Base-by-base conservation (phyloP, 1,140 invertebrate genomes). In the Harlomillsia oculata region DNA sequence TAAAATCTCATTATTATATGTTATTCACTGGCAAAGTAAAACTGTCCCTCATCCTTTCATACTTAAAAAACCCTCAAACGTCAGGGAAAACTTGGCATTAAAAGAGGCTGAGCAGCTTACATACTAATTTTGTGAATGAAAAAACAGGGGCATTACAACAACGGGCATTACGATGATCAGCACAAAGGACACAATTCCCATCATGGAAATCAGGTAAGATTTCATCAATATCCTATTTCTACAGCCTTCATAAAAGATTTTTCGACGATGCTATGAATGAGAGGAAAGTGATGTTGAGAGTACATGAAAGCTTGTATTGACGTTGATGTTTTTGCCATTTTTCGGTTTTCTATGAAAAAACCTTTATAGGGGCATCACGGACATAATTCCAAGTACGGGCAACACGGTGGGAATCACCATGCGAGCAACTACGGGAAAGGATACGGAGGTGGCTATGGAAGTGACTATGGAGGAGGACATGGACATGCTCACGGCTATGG, bases 71-170 rank as follows among this genome's bases (percentile, higher is more conserved):
- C 28, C 20, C 8, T n/a, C 28, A 36, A n/a, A n/a, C n/a, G n/a
- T n/a, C n/a, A n/a, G n/a, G n/a, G n/a, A n/a, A n/a, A n/a, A n/a
- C n/a, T n/a, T n/a, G n/a, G n/a, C n/a, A n/a, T n/a, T n/a, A n/a
- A n/a, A n/a, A n/a, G n/a, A n/a, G n/a, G n/a, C n/a, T n/a, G n/a
- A n/a, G n/a, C n/a, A n/a, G n/a, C n/a, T n/a, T n/a, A n/a, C n/a
- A n/a, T n/a, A n/a, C n/a, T n/a, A n/a, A n/a, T n/a, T n/a, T n/a
- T n/a, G n/a, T n/a, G n/a, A n/a, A n/a, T n/a, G n/a, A n/a, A n/a
- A n/a, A n/a, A n/a, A n/a, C n/a, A 50, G 48, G 54, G 56, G 1
- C 56, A 58, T 30, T 29, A 58, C 40, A 23, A 45, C 48, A 58
- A 58, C 21, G 56, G 56, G 14, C 56, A 58, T 29, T 32, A 58